Percentiles rank a stretch among this genome's conserved stretches.
phyloP scores from a whole-genome alignment of 2,797 vertebrate species.

The Podargus strigoides region DNA sequence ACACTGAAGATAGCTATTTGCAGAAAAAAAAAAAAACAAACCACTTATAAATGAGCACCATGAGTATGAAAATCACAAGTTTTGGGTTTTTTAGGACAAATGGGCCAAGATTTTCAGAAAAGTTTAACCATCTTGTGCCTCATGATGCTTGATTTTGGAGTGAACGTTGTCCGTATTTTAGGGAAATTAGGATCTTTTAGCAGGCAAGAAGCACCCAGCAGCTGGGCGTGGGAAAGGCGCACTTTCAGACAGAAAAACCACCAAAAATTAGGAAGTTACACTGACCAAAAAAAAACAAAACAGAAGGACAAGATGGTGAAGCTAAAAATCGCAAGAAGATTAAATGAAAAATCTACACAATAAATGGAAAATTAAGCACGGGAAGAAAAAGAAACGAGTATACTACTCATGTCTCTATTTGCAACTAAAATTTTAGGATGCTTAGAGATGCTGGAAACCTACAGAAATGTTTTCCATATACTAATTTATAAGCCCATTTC shows the following conservation, averaged over 20 bases:
- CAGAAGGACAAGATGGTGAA: not conserved
- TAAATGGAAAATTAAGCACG: not conserved
- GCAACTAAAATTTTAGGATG: not conserved
- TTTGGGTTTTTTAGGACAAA: too few relatives aligned
- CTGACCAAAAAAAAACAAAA: not conserved
- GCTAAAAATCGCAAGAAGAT: not conserved
- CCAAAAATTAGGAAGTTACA: not conserved
- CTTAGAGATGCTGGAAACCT: too few relatives aligned
- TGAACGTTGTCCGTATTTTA: not conserved
- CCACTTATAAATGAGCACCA: not conserved
- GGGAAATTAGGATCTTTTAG: not conserved
- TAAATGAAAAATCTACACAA: not conserved
- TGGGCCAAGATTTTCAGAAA: not conserved
- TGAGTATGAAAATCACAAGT: not conserved
- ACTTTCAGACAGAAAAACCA: not conserved
- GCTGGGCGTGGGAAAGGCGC: not conserved
- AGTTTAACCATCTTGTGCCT: not conserved
- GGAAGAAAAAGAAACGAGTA: not conserved
- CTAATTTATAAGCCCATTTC: not conserved
- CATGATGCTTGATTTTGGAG: not conserved
- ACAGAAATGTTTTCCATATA: not conserved
- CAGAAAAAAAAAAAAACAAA: not conserved
- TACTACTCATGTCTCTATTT: not conserved
- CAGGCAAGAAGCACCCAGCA: not conserved
- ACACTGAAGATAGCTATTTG: not conserved